Evolutionary conservation across 2,888 invertebrate genomes (phyloP), one percentile per base, ranked within the genome.

Genomic region (Cataglyphis rosenhaueri): DNA sequence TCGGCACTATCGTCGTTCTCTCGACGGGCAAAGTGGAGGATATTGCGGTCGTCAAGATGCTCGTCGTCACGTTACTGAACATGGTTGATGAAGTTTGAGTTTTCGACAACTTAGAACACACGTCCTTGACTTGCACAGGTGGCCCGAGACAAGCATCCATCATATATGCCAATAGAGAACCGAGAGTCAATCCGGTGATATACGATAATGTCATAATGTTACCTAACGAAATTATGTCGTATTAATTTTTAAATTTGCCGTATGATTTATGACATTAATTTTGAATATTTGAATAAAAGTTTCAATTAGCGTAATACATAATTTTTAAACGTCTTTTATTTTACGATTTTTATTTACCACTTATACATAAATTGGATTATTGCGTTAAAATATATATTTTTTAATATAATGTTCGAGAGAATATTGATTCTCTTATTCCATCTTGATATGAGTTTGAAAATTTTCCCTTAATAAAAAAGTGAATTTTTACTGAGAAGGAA

Each of bases 191-290:
- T 0, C 98, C 98, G 57, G 98, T 96, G 94, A 97, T 98, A 95
- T 98, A 98, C 0, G 98, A 97, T 2, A 98, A 94, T 0, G 98
- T 98, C 98, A 98, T 98, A 95, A 98, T 97, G 93, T 98, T 98
- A 68, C 98, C 98, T 97, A 95, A 59, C 94, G 95, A 4, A 48
- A 25, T 55, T 41, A 66, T 48, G 0, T 48, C 3, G 12, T 48
- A 48, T 41, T 41, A 73, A 41, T n/a, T 15, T 41, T 61, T 55
- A 29, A 66, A 25, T 35, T 70, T 70, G 21, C 3, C 1, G 6
- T 48, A 65, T n/a, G 12, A 1, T 10, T 9, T 41, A 64, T 38
- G 0, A 4, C 9, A 25, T 38, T 66, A 18, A 48, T 5, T 10
- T 44, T 66, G 18, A 41, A 38, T 62, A 3, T 59, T 25, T 25